Conservation (phyloP, 2,888 invertebrate genomes). For the Phasia obesa region DNA sequence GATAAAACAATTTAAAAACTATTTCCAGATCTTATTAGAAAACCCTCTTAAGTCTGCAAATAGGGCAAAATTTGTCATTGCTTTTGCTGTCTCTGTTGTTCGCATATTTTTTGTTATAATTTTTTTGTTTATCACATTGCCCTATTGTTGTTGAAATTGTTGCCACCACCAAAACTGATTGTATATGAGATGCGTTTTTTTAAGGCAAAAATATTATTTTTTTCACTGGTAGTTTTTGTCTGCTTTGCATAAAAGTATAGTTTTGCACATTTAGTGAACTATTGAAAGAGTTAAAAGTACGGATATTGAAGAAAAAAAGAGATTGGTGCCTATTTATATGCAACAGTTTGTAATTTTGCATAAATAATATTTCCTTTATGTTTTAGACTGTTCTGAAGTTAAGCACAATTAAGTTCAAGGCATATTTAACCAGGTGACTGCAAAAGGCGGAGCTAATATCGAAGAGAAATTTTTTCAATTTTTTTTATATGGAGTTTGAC, state of each 20-base stretch:
- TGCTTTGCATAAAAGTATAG: conserved; percentile 35
- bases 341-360: conserved; percentile 36
- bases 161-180: conserved; percentile 11
- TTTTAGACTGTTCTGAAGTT: too few species aligned
- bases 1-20: too few species aligned
- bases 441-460: too few species aligned
- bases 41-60: too few species aligned
- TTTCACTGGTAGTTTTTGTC: background rate
- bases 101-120: conserved; percentile 51
- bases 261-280: conserved; percentile 31
- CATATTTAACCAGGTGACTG: too few species aligned
- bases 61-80: too few species aligned
- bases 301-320: background rate
- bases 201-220: background rate
- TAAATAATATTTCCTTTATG: too few species aligned
- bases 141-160: conserved; percentile 35
- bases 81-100: too few species aligned
- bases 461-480: too few species aligned
- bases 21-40: too few species aligned
- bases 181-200: background rate
- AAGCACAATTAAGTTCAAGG: too few species aligned
- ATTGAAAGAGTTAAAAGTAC: conserved; percentile 17
- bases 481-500: too few species aligned
- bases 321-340: conserved; percentile 63
- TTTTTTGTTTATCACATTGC: conserved; percentile 52